A percentile compares a stretch with the other conserved stretches of the same genome.
Evolutionary conservation across 2,888 invertebrate genomes (phyloP).

Genomic region (Flexamia atlantica): DNA sequence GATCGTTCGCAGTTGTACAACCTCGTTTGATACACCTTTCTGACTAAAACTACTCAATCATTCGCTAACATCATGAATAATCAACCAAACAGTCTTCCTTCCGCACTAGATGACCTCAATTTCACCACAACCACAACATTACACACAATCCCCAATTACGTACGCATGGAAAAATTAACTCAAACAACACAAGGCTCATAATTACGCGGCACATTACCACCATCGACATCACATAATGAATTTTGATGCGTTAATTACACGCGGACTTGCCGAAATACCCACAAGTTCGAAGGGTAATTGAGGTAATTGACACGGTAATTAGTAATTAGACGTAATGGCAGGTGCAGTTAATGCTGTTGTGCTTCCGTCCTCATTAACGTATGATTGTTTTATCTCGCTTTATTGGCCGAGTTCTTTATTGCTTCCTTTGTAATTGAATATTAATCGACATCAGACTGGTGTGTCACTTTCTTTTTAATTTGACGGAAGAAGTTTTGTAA

Average conservation of each 20-base stretch:
- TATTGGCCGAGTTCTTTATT: background rate
- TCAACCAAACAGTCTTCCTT: too few species aligned
- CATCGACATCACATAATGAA: constrained; percentile 1
- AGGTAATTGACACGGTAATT: constrained; percentile 28
- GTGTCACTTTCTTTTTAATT: background rate
- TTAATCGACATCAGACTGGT: background rate
- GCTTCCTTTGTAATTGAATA: constrained; percentile 21
- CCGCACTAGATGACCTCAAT: too few species aligned
- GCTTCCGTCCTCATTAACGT: background rate
- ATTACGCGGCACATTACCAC: constrained; percentile 5
- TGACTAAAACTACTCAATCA: too few species aligned
- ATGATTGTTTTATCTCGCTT: constrained; percentile 11
- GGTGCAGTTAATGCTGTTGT: background rate
- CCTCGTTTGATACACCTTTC: too few species aligned
- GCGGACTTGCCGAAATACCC: constrained; percentile 3
- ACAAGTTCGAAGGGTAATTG: constrained; percentile 11
- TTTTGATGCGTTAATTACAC: constrained; percentile 29
- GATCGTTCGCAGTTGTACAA: too few species aligned
- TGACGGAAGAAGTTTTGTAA: too few species aligned
- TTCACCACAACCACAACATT: too few species aligned
- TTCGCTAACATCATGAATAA: too few species aligned
- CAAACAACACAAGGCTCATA: background rate
- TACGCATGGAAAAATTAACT: too few species aligned
- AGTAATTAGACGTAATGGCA: constrained; percentile 19
- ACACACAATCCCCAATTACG: too few species aligned